Conservation (phyloP, 2,888 invertebrate genomes). For the Anagyrus pseudococci region DNA sequence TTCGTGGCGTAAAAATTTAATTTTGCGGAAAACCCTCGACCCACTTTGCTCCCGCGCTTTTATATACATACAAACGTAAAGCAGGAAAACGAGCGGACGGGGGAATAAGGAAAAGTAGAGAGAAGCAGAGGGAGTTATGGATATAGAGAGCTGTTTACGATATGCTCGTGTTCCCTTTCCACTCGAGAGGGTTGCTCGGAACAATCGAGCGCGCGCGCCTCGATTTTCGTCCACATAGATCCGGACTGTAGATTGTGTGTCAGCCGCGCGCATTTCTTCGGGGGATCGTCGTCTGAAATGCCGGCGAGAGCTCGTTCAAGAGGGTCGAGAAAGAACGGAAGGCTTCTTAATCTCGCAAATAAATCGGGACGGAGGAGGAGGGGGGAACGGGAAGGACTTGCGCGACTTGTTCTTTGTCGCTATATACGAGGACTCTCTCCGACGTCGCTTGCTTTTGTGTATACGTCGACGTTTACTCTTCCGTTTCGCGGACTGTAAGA, state of each 20-base stretch:
- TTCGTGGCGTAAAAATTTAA: slow-evolving; percentile 27
- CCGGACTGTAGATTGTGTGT: too few relatives aligned
- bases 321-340: slow-evolving; percentile 2
- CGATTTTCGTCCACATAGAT: too few relatives aligned
- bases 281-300: too few relatives aligned
- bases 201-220: too few relatives aligned
- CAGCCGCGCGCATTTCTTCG: too few relatives aligned
- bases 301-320: neutral
- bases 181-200: neutral
- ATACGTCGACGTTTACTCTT: neutral
- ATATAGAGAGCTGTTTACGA: too few relatives aligned
- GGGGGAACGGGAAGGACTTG: neutral
- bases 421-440: too few relatives aligned
- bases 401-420: neutral
- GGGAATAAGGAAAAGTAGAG: too few relatives aligned
- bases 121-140: too few relatives aligned
- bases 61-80: neutral
- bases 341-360: slow-evolving; percentile 30
- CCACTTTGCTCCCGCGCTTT: slow-evolving; percentile 5
- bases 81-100: neutral
- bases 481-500: too few relatives aligned
- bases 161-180: neutral
- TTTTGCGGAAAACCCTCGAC: slow-evolving; percentile 24
- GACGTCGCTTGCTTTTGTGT: too few relatives aligned
- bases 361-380: slow-evolving; percentile 26